Evolutionary conservation across 1,140 invertebrate genomes (phyloP).

Genomic region (Papilio helenus): DNA sequence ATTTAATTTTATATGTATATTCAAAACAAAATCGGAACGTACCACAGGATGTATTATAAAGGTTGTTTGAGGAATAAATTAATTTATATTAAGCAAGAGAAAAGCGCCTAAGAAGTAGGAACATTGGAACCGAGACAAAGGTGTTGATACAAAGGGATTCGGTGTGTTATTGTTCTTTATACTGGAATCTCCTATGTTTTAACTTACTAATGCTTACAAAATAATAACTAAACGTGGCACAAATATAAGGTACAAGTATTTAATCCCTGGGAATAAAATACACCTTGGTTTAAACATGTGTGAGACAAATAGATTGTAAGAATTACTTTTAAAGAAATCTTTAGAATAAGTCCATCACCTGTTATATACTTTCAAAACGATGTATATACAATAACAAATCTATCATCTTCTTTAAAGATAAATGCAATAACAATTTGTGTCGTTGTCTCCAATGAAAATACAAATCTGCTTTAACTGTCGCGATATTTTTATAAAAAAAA

Average conservation of each 20-base stretch:
- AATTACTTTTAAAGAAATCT: too few relatives aligned
- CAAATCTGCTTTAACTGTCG: background rate
- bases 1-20: background rate
- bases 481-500: background rate
- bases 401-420: too few relatives aligned
- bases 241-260: background rate
- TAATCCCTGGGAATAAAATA: background rate
- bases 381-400: too few relatives aligned
- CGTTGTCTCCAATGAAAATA: background rate
- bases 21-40: background rate
- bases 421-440: too few relatives aligned
- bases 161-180: constrained; percentile 68
- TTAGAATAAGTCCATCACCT: too few relatives aligned
- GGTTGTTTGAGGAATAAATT: constrained; percentile 67
- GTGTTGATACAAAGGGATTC: constrained; percentile 69
- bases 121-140: constrained; percentile 61
- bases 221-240: background rate
- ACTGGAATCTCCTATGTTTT: constrained; percentile 45
- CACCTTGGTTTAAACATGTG: too few relatives aligned
- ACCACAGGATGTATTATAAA: constrained; percentile 27
- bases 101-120: constrained; percentile 73
- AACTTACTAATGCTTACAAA: constrained; percentile 9
- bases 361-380: too few relatives aligned
- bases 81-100: constrained; percentile 77
- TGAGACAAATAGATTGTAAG: too few relatives aligned